Evolutionary conservation across 2,888 invertebrate genomes (phyloP).

Genomic region (Pseudococcus viburni): DNA sequence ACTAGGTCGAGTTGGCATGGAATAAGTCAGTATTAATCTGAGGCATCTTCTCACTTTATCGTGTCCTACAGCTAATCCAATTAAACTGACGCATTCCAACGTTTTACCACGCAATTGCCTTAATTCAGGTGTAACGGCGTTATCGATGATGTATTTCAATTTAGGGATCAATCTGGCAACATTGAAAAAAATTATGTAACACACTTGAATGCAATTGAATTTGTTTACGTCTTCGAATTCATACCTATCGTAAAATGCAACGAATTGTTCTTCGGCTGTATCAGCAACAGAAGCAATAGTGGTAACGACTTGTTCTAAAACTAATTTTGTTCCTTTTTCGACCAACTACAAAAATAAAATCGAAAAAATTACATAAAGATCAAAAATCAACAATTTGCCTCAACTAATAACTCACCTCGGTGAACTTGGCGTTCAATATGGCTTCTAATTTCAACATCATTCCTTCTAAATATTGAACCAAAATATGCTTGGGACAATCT

Average conservation of each 20-base stretch:
- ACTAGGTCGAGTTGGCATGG: too few species aligned
- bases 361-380: not conserved
- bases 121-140: conserved; percentile 89
- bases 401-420: conserved; percentile 75
- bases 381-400: not conserved
- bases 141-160: conserved; percentile 96
- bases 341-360: conserved; percentile 75
- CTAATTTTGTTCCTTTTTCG: conserved; percentile 94
- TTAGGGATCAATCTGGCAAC: conserved; percentile 83
- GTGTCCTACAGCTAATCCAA: conserved; percentile 78
- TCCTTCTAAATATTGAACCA: conserved; percentile 90
- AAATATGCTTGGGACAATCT: conserved; percentile 95
- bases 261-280: conserved; percentile 96
- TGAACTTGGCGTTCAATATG: conserved; percentile 92
- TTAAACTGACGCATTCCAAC: conserved; percentile 98
- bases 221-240: conserved; percentile 70
- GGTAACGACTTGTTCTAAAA: conserved; percentile 98
- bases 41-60: conserved; percentile 70
- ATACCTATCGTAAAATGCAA: conserved; percentile 89
- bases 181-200: not conserved
- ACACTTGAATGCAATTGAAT: not conserved
- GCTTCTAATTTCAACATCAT: conserved; percentile 92
- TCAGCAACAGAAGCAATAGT: conserved; percentile 99
- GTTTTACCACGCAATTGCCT: conserved; percentile 96
- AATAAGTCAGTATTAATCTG: not conserved